Conservation (phyloP, 2,888 invertebrate species). For the Sisyra terminalis region DNA sequence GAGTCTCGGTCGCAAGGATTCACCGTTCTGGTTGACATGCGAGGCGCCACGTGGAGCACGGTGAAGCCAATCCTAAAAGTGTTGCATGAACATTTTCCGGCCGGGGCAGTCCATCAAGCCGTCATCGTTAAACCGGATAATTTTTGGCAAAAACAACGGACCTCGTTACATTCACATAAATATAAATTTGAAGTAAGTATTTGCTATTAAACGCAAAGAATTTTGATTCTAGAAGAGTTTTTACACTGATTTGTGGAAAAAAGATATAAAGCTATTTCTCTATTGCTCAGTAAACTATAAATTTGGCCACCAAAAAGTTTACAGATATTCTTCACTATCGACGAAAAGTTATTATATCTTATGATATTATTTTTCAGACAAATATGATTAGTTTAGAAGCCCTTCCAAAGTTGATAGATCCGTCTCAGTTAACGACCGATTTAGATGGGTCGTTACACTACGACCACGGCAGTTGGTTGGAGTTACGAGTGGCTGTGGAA, state of each 20-base stretch:
- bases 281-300: background rate
- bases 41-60: conserved; percentile 89
- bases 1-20: conserved; percentile 78
- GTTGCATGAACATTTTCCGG: conserved; percentile 88
- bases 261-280: background rate
- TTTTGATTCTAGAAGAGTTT: conserved; percentile 1
- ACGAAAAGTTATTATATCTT: too few relatives aligned
- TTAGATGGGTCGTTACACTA: conserved; percentile 88
- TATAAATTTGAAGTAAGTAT: conserved; percentile 89
- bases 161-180: conserved; percentile 92
- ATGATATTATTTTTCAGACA: conserved; percentile 60
- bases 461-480: conserved; percentile 96
- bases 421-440: conserved; percentile 80
- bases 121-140: conserved; percentile 98
- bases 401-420: conserved; percentile 82
- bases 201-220: conserved; percentile 8
- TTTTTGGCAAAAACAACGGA: conserved; percentile 99
- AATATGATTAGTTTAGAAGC: conserved; percentile 93
- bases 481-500: conserved; percentile 83
- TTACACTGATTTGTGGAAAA: too few relatives aligned
- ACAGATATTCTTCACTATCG: too few relatives aligned
- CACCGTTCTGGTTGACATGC: conserved; percentile 95
- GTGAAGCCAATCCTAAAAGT: conserved; percentile 97
- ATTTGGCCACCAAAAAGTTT: too few relatives aligned
- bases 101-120: conserved; percentile 78